Percentiles rank a stretch among this genome's conserved stretches.
phyloP scores from a whole-genome alignment of 2,797 vertebrate genomes.

The Austrolebias charrua region DNA sequence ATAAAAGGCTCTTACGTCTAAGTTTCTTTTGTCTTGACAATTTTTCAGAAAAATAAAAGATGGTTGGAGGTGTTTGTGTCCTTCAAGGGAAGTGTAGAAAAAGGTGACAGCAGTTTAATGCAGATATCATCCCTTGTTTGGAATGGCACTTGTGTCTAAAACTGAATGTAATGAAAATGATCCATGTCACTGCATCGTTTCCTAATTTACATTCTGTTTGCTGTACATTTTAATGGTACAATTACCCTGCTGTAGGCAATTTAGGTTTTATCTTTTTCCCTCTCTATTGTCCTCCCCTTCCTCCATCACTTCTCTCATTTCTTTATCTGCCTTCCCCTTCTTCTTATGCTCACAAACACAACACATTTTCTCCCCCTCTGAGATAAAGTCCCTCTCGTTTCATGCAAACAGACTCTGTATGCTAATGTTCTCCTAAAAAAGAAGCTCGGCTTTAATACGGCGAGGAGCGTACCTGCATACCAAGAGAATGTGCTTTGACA shows the following conservation, averaged over 20 bases:
- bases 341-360: conserved; percentile 38
- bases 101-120: background rate
- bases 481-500: conserved; percentile 63
- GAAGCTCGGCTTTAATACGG: conserved; percentile 54
- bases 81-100: background rate
- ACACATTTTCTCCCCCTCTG: conserved; percentile 40
- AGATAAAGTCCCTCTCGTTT: conserved; percentile 56
- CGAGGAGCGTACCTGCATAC: conserved; percentile 50
- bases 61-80: too few species aligned
- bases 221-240: conserved; percentile 21
- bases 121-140: background rate
- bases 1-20: too few species aligned
- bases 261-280: conserved; percentile 31
- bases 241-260: conserved; percentile 27
- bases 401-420: conserved; percentile 36
- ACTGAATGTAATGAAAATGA: conserved; percentile 5
- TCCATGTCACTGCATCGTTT: background rate
- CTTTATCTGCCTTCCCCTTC: background rate
- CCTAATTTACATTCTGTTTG: conserved; percentile 30
- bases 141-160: background rate
- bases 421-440: conserved; percentile 49
- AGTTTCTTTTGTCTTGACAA: too few species aligned
- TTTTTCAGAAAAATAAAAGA: too few species aligned
- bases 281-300: conserved; percentile 20
- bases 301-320: conserved; percentile 11